Base-by-base conservation (phyloP, 2,113 vertebrate genomes). In the Paramisgurnus dabryanus region DNA sequence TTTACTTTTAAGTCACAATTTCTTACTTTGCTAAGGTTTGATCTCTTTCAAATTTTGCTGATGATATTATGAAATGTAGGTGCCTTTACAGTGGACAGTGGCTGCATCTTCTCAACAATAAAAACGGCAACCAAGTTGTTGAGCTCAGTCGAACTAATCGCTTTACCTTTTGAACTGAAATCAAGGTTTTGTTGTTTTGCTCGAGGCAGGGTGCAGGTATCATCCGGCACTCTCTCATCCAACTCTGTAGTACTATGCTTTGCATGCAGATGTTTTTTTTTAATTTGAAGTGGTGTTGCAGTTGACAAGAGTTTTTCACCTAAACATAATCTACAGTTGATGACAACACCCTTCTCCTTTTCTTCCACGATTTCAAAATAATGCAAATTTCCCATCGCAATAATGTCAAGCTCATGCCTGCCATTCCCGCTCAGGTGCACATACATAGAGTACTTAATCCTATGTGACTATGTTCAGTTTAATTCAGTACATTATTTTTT, bases 131-230 rank as follows among this genome's bases (percentile, higher is more conserved):
- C 18, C 45, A 69, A 50, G 27, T 50, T 68, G 43, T 66, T 66
- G 64, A 43, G 40, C 49, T 68, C 67, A 27, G 41, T 50, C 2
- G 3, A 27, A 69, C 43, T 49, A 49, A 49, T 69, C 27, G 18
- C 27, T 69, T 69, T 45, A 43, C 40, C 40, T 11, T 40, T 3
- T 18, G 66, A 69, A 69, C 11, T 69, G 67, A 69, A 69, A 69
- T 69, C 67, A 69, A 69, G 67, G 5, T 13, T 69, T 50, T 69
- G 18, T 27, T 69, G 45, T 69, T 69, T 50, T 49, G 45, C 45
- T 18, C 12, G 10, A 69, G 45, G 18, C 45, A 6, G 43, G 43
- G 1, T 18, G 67, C 67, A 49, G 9, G 18, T 49, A 27, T 27
- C 18, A 50, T 68, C 7, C n/a, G 66, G 5, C 41, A 6, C 67